Percentiles rank a stretch among this genome's conserved stretches.
These are phyloP conservation scores for Leptinotarsa tumamoca DNA, from an alignment of 2,888 invertebrate genomes.

Conservation along the genomic window DNA sequence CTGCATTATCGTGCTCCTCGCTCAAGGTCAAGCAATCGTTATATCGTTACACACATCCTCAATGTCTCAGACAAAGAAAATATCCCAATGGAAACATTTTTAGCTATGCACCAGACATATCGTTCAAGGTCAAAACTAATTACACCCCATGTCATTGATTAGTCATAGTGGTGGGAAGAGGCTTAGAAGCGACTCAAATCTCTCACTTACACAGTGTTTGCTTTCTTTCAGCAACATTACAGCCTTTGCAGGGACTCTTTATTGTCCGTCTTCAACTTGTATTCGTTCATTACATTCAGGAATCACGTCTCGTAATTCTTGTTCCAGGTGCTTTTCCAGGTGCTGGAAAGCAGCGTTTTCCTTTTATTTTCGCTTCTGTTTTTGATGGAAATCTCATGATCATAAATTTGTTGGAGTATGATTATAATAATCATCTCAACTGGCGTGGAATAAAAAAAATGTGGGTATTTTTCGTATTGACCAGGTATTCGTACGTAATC, in stretches of 20 bases:
- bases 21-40: too few relatives aligned
- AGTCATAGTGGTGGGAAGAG: too few relatives aligned
- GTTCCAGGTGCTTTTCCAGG: constrained; percentile 24
- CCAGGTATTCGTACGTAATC: too few relatives aligned
- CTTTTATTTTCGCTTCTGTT: constrained; percentile 9
- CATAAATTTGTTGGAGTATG: background rate
- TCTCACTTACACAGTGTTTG: background rate
- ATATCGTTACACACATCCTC: too few relatives aligned
- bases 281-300: constrained; percentile 32
- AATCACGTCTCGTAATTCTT: constrained; percentile 40
- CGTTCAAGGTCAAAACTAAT: too few relatives aligned
- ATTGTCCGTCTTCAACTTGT: background rate
- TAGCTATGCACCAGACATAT: too few relatives aligned
- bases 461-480: too few relatives aligned
- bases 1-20: too few relatives aligned
- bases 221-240: constrained; percentile 13
- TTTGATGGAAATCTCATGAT: background rate
- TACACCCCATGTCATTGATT: too few relatives aligned
- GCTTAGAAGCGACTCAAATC: too few relatives aligned
- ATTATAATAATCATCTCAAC: background rate
- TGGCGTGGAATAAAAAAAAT: background rate
- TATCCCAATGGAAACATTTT: too few relatives aligned
- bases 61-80: too few relatives aligned
- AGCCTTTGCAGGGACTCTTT: background rate
- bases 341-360: constrained; percentile 2